Evolutionary conservation across 2,888 invertebrate species (phyloP).

Genomic region (Hyles lineata): DNA sequence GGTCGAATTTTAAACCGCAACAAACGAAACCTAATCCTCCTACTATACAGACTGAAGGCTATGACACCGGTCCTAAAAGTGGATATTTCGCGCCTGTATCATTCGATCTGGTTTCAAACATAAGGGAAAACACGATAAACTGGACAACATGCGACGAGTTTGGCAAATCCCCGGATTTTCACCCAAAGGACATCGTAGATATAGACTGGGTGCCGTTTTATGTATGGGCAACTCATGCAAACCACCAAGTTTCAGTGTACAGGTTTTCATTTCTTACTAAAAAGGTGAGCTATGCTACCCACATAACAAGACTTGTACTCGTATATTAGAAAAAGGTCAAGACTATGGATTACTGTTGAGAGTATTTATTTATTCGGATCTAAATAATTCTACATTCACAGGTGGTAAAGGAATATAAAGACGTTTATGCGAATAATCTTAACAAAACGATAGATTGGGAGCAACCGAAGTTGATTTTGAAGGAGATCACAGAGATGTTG

Average conservation of each 20-base stretch:
- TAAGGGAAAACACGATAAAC: slow-evolving; percentile 34
- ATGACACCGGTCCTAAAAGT: background rate
- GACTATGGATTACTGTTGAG: too few relatives aligned
- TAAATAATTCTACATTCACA: slow-evolving; percentile 35
- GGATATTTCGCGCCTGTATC: slow-evolving; percentile 37
- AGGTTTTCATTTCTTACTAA: slow-evolving; percentile 60
- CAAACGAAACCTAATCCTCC: background rate
- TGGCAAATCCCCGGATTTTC: slow-evolving; percentile 52
- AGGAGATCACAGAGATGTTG: slow-evolving; percentile 49
- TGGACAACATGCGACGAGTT: slow-evolving; percentile 70
- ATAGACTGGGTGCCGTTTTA: slow-evolving; percentile 69
- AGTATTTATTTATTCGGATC: too few relatives aligned
- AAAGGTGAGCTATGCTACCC: slow-evolving; percentile 54
- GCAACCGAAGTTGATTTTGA: slow-evolving; percentile 60
- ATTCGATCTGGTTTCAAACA: slow-evolving; percentile 37
- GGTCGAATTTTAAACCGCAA: background rate
- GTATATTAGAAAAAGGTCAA: too few relatives aligned
- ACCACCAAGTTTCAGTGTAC: slow-evolving; percentile 45
- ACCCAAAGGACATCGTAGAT: slow-evolving; percentile 62
- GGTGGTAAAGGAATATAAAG: slow-evolving; percentile 57
- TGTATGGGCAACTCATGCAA: slow-evolving; percentile 54
- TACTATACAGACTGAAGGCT: background rate
- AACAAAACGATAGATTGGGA: slow-evolving; percentile 60
- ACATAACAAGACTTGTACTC: too few relatives aligned
- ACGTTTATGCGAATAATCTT: slow-evolving; percentile 45